Base-by-base conservation (phyloP, 2,797 vertebrate genomes). In the Jordanella pulchra region DNA sequence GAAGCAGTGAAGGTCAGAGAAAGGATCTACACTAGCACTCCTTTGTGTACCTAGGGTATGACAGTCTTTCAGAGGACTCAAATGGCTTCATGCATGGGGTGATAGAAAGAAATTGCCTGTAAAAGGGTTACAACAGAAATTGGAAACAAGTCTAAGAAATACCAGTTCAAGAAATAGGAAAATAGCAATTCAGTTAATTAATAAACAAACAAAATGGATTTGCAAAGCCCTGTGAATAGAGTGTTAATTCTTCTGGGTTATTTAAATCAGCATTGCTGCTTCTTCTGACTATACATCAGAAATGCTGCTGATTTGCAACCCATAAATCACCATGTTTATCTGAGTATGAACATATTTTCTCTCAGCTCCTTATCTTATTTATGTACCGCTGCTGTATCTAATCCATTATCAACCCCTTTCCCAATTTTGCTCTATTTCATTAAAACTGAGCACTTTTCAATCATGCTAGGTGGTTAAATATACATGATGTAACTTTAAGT, bases 341-440 rank as follows among this genome's bases (percentile, higher is more conserved):
- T 61, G 28, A 14, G 7, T 55, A 55, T 63, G 51, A 82, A 83
- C 72, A 67, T 73, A 3, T 81, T 77, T 78, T 75, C 53, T 66
- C 55, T 53, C 15, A 4, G 14, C 63, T 47, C 63, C 67, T 80
- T 54, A 65, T 61, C 71, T 65, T 13, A 77, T 76, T 71, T 78
- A 12, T 25, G 69, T 65, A 61, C 80, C 78, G 42, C 28, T 45
- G 56, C 27, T 47, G 15, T 72, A 45, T 84, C 60, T 25, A 84
- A 83, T 79, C 70, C 42, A 79, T 86, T 83, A 76, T 75, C 47
- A 54, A 44, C 56, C 44, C 58, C 9, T 48, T 47, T 68, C 65
- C 15, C 42, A 23, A 12, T 44, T 51, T 71, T 50, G 63, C 47
- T 47, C 28, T 55, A n/a, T 75, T 60, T 82, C 47, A 53, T 45